These are phyloP conservation scores for Thamnophis elegans DNA, from an alignment of 2,797 vertebrate species.

Conservation along the genomic window DNA sequence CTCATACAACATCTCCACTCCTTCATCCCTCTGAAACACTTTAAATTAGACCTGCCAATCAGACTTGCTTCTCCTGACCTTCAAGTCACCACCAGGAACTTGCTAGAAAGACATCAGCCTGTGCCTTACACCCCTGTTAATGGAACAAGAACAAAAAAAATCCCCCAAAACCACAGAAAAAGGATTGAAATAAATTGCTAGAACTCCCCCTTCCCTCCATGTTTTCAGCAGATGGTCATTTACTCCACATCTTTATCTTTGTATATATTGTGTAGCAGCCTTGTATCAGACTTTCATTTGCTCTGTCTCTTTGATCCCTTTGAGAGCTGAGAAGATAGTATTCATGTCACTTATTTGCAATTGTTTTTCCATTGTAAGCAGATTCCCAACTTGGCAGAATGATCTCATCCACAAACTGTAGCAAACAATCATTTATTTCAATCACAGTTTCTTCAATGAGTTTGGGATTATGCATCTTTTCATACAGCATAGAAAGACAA, in stretches of 20 bases:
- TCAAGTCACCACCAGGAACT: background rate
- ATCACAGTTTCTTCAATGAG: background rate
- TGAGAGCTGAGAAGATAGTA: background rate
- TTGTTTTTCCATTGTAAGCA: background rate
- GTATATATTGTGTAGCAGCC: background rate
- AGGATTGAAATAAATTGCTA: background rate
- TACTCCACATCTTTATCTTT: background rate
- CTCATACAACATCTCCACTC: background rate
- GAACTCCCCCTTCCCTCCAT: background rate
- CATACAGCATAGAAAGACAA: background rate
- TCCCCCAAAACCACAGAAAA: background rate
- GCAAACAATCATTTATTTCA: background rate
- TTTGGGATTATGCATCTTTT: background rate
- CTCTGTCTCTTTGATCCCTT: background rate
- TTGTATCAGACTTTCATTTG: background rate
- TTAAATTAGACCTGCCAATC: background rate
- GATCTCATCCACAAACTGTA: background rate
- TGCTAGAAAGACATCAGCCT: background rate
- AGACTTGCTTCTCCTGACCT: background rate
- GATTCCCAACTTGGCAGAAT: background rate
- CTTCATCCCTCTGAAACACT: background rate
- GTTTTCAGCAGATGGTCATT: background rate
- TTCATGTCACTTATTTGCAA: background rate
- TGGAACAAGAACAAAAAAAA: background rate
- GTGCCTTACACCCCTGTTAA: background rate